Conservation (phyloP, 2,113 vertebrate genomes). For the Pyxicephalus adspersus region DNA sequence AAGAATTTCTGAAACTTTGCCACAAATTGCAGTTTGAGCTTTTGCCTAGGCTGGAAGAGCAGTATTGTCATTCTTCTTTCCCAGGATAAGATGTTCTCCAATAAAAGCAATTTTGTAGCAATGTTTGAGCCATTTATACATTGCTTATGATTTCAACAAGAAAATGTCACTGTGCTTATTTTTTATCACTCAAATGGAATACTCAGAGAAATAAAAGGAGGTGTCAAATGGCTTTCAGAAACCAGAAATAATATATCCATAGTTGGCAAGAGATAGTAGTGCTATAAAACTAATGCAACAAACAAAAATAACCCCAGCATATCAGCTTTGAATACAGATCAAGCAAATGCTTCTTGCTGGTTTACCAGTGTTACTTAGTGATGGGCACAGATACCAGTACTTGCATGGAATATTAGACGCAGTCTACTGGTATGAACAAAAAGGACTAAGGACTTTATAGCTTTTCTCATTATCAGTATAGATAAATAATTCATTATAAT, state of each 20-base stretch:
- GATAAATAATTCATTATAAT: too few relatives aligned
- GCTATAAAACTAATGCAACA: too few relatives aligned
- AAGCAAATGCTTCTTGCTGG: too few relatives aligned
- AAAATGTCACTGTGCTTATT: conserved; percentile 15
- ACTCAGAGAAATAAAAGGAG: conserved; percentile 15
- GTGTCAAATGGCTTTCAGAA: background rate
- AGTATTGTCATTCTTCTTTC: conserved; percentile 33
- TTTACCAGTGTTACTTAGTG: too few relatives aligned
- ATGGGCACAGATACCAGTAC: too few relatives aligned
- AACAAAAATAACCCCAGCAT: too few relatives aligned
- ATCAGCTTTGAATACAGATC: too few relatives aligned
- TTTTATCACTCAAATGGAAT: conserved; percentile 6
- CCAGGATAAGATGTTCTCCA: conserved; percentile 23
- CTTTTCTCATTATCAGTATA: too few relatives aligned
- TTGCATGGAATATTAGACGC: too few relatives aligned
- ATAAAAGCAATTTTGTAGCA: conserved; percentile 25
- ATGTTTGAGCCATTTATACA: conserved; percentile 16
- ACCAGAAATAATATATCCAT: background rate
- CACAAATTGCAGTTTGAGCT: conserved; percentile 3
- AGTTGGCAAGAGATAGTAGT: too few relatives aligned
- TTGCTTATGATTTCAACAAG: conserved; percentile 18
- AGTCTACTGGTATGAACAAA: too few relatives aligned
- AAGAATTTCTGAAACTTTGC: conserved; percentile 33
- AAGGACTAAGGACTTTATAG: too few relatives aligned
- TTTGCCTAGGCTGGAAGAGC: conserved; percentile 15